Evolutionary conservation across 2,888 invertebrate species (phyloP), one percentile per base, ranked within the genome.

Genomic region (Dolomedes plantarius): DNA sequence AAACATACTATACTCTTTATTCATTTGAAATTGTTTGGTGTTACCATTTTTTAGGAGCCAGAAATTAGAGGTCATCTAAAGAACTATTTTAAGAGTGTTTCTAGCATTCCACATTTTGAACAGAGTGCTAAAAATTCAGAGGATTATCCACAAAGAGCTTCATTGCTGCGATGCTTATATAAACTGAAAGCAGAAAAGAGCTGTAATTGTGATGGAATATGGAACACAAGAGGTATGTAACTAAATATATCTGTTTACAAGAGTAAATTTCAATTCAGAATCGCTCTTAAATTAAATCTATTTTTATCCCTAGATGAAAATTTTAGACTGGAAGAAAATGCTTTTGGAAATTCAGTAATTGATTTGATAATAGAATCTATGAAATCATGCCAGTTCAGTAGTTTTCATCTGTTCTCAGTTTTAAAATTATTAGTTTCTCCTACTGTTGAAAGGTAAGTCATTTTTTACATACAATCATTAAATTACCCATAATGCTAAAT

Each of bases 31-130:
- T n/a, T n/a, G n/a, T n/a, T n/a, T n/a, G n/a, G n/a, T n/a, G n/a
- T n/a, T 36, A 36, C 5, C 56, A 56, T 68, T 31, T 31, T 56
- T 62, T 62, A 85, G 83, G 83, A 85, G 32, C 83, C 83, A 36
- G 83, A 85, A 78, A 85, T 85, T 23, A 72, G 77, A 29, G 83
- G 68, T 29, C 72, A 73, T 68, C 50, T 77, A 9, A 78, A 11
- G 32, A 62, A 77, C n/a, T 77, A 39, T 74, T 64, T 74, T 7
- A 31, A 64, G 74, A 74, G 27, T 31, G 11, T 32, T 23, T 6
- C 41, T n/a, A 67, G 36, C 31, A 85, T 77, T 65, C 39, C 41
- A 71, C 41, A 64, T 31, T 83, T 39, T 65, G 31, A 36, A 19
- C 13, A 13, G 64, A 1, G 19, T 2, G 41, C 13, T 41, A 67